These are phyloP conservation scores for Plutomurus gul DNA, from an alignment of 1,140 invertebrate species.

Conservation along the genomic window DNA sequence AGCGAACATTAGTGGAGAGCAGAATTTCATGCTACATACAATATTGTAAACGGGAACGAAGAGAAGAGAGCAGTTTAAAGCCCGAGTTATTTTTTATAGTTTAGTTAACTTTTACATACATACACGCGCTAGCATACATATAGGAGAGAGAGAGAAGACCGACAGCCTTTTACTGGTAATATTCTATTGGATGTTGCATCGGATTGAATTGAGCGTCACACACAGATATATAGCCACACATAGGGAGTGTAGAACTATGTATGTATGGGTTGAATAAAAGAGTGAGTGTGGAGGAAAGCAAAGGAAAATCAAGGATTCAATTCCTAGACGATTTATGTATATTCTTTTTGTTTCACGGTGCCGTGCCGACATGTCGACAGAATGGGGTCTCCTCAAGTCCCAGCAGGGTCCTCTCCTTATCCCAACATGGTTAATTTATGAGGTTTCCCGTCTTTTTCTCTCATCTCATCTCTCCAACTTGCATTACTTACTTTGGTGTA, in stretches of 20 bases:
- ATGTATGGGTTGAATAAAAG: neutral
- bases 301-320: slow-evolving; percentile 33
- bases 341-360: slow-evolving; percentile 48
- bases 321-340: slow-evolving; percentile 42
- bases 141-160: too few species aligned
- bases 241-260: neutral
- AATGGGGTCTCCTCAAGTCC: slow-evolving; percentile 48
- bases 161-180: too few species aligned
- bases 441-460: slow-evolving; percentile 38
- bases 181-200: too few species aligned
- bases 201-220: too few species aligned
- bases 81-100: too few species aligned
- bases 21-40: too few species aligned
- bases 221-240: too few species aligned
- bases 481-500: neutral
- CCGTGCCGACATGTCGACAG: slow-evolving; percentile 44
- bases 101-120: too few species aligned
- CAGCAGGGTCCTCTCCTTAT: slow-evolving; percentile 47
- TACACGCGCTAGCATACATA: too few species aligned
- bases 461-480: slow-evolving; percentile 21
- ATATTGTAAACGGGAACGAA: too few species aligned
- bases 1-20: too few species aligned
- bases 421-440: slow-evolving; percentile 51
- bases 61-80: too few species aligned
- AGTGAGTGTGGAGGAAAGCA: neutral